Evolutionary conservation across 2,113 vertebrate species (phyloP).

Genomic region (Cygnus buccinator): DNA sequence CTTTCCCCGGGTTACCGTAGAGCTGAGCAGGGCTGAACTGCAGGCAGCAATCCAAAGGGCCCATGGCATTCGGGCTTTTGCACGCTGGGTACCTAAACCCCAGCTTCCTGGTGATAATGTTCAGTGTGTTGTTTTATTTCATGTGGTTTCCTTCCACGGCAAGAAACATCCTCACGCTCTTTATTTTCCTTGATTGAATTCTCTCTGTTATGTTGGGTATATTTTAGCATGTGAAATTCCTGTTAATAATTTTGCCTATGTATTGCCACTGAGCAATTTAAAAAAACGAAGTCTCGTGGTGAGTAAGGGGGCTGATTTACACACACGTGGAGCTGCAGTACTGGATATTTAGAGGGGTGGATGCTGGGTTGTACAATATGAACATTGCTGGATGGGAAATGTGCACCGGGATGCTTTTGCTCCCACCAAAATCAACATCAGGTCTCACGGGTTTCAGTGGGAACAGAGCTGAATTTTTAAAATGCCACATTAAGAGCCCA

Average conservation of each 20-base stretch:
- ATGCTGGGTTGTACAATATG: neutral
- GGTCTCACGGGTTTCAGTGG: neutral
- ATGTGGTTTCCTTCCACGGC: neutral
- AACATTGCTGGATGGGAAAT: neutral
- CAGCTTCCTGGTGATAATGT: neutral
- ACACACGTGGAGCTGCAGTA: fast-evolving
- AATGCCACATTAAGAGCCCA: conserved; percentile 12
- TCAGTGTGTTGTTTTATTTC: neutral
- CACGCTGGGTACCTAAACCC: neutral
- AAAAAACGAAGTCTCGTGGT: neutral
- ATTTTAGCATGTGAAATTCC: neutral
- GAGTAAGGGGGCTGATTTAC: neutral
- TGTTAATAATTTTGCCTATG: neutral
- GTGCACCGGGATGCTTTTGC: neutral
- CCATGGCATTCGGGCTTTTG: neutral
- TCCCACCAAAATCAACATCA: neutral
- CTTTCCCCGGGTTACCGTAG: neutral
- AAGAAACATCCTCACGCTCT: neutral
- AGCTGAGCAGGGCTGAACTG: neutral
- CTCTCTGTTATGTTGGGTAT: neutral
- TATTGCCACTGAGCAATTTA: neutral
- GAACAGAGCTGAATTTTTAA: neutral
- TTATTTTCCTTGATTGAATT: neutral
- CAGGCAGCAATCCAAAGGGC: neutral
- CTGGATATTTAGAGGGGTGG: neutral